Evolutionary conservation across 2,888 invertebrate species (phyloP).

Genomic region (Clanis bilineata): DNA sequence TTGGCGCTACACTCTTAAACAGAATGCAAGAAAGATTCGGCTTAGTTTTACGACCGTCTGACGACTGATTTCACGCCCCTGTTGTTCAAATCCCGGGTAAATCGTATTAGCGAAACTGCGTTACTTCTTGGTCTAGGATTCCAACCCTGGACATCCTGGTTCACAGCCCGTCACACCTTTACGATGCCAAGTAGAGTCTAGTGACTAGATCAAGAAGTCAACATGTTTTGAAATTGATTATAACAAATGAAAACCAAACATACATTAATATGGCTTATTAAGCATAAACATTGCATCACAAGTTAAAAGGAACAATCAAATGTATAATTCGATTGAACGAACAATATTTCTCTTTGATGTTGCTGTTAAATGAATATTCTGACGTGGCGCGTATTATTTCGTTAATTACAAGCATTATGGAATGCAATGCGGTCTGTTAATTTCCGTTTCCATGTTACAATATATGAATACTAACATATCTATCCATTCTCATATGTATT

Average conservation of each 20-base stretch:
- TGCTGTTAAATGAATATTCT: constrained; percentile 61
- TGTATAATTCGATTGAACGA: constrained; percentile 58
- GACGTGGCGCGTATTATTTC: constrained; percentile 58
- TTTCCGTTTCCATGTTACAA: constrained; percentile 42
- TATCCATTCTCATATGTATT: background rate
- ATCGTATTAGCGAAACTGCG: too few relatives aligned
- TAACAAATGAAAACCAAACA: background rate
- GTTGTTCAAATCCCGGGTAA: too few relatives aligned
- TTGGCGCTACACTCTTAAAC: too few relatives aligned
- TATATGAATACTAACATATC: background rate
- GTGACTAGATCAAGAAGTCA: too few relatives aligned
- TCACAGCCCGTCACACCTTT: too few relatives aligned
- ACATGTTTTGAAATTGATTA: too few relatives aligned
- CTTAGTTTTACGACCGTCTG: too few relatives aligned
- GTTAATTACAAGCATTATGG: constrained; percentile 69
- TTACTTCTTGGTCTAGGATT: too few relatives aligned
- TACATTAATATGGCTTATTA: background rate
- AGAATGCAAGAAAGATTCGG: too few relatives aligned
- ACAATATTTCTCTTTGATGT: constrained; percentile 67
- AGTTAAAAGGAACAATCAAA: constrained; percentile 54
- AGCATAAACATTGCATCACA: background rate
- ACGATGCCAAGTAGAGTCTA: too few relatives aligned
- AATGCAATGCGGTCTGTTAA: constrained; percentile 61
- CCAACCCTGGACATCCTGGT: too few relatives aligned
- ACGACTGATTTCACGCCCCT: too few relatives aligned